These are phyloP conservation scores for Camarhynchus parvulus DNA, from an alignment of 2,113 vertebrate genomes.

Conservation along the genomic window DNA sequence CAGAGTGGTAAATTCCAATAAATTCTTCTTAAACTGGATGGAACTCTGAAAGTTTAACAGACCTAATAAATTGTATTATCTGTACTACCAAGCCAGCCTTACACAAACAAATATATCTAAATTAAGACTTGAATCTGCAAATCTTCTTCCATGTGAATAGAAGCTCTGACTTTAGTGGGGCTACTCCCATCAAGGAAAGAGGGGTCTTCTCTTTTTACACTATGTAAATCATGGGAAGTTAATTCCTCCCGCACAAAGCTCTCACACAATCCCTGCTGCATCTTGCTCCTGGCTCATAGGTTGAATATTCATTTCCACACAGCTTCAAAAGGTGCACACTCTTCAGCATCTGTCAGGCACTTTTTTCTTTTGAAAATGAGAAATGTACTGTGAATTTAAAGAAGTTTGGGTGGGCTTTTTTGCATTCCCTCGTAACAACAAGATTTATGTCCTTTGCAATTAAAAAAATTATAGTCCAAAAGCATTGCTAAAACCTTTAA, in stretches of 20 bases:
- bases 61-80: constrained; percentile 27
- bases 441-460: constrained; percentile 33
- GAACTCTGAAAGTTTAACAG: constrained; percentile 38
- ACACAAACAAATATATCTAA: constrained; percentile 30
- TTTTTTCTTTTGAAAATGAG: background rate
- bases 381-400: background rate
- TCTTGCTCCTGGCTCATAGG: constrained; percentile 1
- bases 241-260: constrained; percentile 47
- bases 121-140: background rate
- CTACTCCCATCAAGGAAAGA: background rate
- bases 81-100: background rate
- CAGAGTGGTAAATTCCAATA: background rate
- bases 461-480: constrained; percentile 21
- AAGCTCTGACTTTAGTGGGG: background rate
- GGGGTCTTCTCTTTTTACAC: constrained; percentile 24
- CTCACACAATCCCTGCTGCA: background rate
- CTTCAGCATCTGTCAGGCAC: background rate
- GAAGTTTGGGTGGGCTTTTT: background rate
- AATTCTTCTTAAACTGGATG: constrained; percentile 6
- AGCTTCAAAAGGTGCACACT: background rate
- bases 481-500: constrained; percentile 1
- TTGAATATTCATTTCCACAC: constrained; percentile 20
- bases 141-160: background rate
- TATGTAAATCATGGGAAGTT: constrained; percentile 18
- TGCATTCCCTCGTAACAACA: background rate